Conservation (phyloP, 2,797 vertebrate species). For the Helicolenus hilgendorfi region DNA sequence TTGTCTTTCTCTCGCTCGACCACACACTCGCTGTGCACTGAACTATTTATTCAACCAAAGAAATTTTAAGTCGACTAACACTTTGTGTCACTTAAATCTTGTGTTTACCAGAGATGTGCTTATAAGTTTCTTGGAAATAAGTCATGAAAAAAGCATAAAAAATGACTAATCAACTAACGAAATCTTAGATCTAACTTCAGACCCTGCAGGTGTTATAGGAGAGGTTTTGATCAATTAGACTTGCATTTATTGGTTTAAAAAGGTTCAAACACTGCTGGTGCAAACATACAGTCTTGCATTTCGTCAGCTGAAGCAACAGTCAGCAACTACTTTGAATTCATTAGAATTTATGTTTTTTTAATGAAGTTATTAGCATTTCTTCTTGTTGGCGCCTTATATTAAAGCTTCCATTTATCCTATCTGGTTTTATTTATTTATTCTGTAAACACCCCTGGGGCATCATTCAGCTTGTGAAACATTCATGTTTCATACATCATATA, state of each 20-base stretch:
- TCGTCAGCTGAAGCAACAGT: slow-evolving; percentile 25
- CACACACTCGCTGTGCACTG: too few relatives aligned
- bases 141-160: too few relatives aligned
- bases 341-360: slow-evolving; percentile 60
- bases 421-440: not conserved
- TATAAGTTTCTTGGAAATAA: too few relatives aligned
- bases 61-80: too few relatives aligned
- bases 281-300: not conserved
- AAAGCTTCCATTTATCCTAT: not conserved
- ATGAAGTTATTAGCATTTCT: slow-evolving; percentile 56
- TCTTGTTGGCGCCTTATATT: slow-evolving; percentile 3
- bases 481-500: not conserved
- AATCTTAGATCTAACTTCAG: not conserved
- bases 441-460: not conserved
- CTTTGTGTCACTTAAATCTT: too few relatives aligned
- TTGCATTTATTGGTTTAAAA: slow-evolving; percentile 25
- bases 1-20: too few relatives aligned
- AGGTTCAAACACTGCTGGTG: not conserved
- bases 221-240: slow-evolving; percentile 25
- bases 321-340: slow-evolving; percentile 43
- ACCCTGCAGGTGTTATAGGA: not conserved
- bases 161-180: too few relatives aligned
- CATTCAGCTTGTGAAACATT: slow-evolving; percentile 10
- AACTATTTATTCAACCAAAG: too few relatives aligned
- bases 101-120: too few relatives aligned